A percentile compares a stretch with the other conserved stretches of the same genome.
These are phyloP conservation scores for Dasyornis broadbenti DNA, from an alignment of 2,113 vertebrate species.

Conservation along the genomic window DNA sequence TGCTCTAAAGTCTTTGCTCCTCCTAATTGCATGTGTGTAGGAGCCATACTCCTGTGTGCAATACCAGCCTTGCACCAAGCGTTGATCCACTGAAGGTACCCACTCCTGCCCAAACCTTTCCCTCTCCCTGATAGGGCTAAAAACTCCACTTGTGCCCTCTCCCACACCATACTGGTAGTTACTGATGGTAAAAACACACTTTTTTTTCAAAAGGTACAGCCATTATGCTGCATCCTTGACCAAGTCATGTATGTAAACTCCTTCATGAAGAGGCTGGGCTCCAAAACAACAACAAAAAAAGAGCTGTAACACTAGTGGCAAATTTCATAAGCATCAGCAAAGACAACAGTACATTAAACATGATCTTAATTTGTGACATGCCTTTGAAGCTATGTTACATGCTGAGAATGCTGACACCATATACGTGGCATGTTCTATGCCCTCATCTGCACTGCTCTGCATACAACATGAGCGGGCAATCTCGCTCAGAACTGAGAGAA, in stretches of 20 bases:
- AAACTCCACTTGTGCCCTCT: neutral
- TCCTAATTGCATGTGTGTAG: neutral
- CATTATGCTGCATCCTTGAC: neutral
- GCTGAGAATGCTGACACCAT: slow-evolving; percentile 31
- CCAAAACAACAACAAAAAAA: neutral
- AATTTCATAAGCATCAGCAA: slow-evolving; percentile 37
- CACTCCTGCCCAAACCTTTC: neutral
- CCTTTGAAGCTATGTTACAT: neutral
- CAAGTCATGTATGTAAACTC: neutral
- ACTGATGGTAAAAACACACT: neutral
- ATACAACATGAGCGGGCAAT: neutral
- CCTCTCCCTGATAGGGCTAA: neutral
- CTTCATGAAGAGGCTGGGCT: neutral
- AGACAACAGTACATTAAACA: slow-evolving; percentile 1
- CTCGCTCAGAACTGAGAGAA: neutral
- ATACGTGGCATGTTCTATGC: neutral
- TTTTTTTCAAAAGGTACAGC: neutral
- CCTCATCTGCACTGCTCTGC: neutral
- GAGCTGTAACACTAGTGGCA: neutral
- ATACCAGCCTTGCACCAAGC: neutral
- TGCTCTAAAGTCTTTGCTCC: neutral
- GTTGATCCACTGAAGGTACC: neutral
- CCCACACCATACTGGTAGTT: neutral
- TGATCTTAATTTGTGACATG: slow-evolving; percentile 22
- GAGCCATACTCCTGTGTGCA: neutral